A percentile compares a stretch with the other conserved stretches of the same genome.
Conservation (phyloP, 2,113 vertebrate genomes). For the Sinocyclocheilus rhinocerous region DNA sequence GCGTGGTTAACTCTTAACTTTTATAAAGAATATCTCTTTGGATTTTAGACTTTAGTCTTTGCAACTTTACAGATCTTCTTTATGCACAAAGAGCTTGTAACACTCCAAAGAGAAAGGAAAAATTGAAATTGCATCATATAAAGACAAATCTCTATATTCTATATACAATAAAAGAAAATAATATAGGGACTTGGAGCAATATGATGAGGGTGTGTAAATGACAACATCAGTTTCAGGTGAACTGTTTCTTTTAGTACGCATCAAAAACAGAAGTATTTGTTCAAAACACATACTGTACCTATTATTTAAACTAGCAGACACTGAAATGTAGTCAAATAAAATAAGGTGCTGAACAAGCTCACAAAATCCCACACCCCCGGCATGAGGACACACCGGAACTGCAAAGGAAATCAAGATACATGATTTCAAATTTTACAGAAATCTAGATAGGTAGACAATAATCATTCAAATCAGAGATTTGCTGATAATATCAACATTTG, state of each 20-base stretch:
- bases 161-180: neutral
- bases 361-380: slow-evolving; percentile 83
- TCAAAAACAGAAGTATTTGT: neutral
- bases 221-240: neutral
- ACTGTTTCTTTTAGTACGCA: neutral
- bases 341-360: slow-evolving; percentile 83
- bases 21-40: no score
- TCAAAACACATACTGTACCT: slow-evolving; percentile 59
- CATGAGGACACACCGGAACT: slow-evolving; percentile 85
- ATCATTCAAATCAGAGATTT: neutral
- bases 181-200: no score
- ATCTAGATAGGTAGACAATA: neutral
- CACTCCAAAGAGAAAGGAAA: no score
- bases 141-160: neutral
- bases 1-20: no score
- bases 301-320: slow-evolving; percentile 74
- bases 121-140: no score
- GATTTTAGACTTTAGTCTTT: no score
- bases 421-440: neutral
- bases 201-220: neutral
- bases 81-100: no score
- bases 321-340: slow-evolving; percentile 79
- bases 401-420: slow-evolving; percentile 21
- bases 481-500: neutral
- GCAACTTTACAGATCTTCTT: no score